phyloP scores from a whole-genome alignment of 2,888 invertebrate genomes.

The Rutpela maculata region DNA sequence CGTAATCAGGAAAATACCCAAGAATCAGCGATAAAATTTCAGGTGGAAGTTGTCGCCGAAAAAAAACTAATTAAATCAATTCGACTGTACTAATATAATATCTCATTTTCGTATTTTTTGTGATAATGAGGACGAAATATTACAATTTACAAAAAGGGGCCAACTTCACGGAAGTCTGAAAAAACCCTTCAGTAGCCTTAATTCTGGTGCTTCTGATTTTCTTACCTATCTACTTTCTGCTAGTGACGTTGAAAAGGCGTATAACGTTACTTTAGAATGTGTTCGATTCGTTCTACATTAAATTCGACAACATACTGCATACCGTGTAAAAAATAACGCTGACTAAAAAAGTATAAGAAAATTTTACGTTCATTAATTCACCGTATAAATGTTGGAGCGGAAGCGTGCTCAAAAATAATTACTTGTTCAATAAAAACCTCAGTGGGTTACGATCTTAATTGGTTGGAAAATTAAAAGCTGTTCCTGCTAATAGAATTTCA shows the following conservation, averaged over 20 bases:
- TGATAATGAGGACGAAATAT: too few species aligned
- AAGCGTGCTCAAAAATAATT: slow-evolving; percentile 2
- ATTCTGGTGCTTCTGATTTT: too few species aligned
- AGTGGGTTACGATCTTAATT: slow-evolving; percentile 7
- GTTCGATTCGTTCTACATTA: not conserved
- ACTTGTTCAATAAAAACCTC: slow-evolving; percentile 2
- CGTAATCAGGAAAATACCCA: too few species aligned
- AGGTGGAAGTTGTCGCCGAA: too few species aligned
- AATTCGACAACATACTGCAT: not conserved
- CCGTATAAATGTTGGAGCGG: not conserved
- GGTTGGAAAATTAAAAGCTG: slow-evolving; percentile 7
- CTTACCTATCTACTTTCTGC: not conserved
- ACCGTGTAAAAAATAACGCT: not conserved
- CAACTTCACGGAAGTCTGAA: too few species aligned
- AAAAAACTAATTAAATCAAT: too few species aligned
- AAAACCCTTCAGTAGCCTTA: too few species aligned
- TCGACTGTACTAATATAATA: too few species aligned
- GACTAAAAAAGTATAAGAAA: not conserved
- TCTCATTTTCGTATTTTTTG: too few species aligned
- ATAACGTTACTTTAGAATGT: not conserved
- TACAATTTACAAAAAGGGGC: too few species aligned
- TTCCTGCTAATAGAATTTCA: not conserved
- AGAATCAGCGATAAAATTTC: too few species aligned
- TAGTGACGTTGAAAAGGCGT: not conserved
- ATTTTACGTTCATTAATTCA: not conserved